Evolutionary conservation across 2,113 vertebrate genomes (phyloP).

Genomic region (Phyllostomus discolor): DNA sequence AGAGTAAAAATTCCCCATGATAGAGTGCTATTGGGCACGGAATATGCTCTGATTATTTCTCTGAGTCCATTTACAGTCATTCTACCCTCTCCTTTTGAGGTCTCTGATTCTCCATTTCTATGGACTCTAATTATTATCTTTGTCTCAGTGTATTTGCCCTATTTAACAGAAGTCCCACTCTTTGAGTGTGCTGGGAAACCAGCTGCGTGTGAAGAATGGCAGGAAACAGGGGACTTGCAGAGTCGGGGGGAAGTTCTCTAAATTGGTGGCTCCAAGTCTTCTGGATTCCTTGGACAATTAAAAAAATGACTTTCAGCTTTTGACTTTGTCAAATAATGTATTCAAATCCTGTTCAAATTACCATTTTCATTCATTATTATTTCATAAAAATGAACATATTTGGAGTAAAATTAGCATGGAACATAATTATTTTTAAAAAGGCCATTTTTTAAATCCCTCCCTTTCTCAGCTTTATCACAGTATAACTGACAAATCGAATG

Average conservation of each 20-base stretch:
- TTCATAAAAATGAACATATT: neutral
- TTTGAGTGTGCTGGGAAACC: neutral
- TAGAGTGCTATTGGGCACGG: neutral
- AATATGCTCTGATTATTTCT: neutral
- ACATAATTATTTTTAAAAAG: neutral
- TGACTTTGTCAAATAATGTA: neutral
- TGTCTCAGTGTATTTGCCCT: neutral
- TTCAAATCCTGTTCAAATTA: neutral
- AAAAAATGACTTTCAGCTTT: neutral
- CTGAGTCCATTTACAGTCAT: neutral
- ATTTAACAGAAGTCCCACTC: neutral
- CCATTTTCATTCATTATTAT: neutral
- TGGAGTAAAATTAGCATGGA: neutral
- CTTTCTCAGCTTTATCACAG: neutral
- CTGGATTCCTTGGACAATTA: neutral
- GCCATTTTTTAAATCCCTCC: neutral
- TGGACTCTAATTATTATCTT: neutral
- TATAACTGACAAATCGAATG: neutral
- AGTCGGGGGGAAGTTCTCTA: accelerated
- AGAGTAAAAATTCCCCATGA: neutral
- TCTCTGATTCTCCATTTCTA: neutral
- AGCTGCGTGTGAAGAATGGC: neutral
- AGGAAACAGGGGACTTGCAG: neutral
- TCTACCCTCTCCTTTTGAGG: neutral
- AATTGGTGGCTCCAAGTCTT: neutral